Evolutionary conservation across 2,797 vertebrate species (phyloP).

Genomic region (Leptodactylus fallax): DNA sequence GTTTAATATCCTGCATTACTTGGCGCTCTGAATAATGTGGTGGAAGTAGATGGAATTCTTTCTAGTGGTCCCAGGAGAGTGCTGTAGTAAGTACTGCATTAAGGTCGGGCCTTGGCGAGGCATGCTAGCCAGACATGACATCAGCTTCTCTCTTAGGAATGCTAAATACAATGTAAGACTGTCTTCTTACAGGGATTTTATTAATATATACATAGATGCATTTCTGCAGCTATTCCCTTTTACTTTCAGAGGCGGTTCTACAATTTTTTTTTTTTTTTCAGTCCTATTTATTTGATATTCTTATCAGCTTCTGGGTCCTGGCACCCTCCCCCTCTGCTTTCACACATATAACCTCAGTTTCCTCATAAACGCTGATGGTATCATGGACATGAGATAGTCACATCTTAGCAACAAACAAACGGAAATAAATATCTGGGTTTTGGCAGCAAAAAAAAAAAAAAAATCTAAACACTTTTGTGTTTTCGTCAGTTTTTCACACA

Average conservation of each 20-base stretch:
- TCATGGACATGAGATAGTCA: slow-evolving; percentile 27
- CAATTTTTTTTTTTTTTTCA: neutral
- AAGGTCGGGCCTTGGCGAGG: neutral
- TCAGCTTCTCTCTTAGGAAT: slow-evolving; percentile 10
- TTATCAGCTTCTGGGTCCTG: neutral
- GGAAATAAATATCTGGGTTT: slow-evolving; percentile 1
- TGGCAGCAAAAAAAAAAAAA: neutral
- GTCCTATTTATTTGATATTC: neutral
- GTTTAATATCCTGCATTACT: neutral
- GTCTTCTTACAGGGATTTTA: neutral
- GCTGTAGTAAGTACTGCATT: neutral
- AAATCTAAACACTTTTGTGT: neutral
- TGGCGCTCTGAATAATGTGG: neutral
- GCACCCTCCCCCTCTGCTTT: neutral
- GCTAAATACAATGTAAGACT: neutral
- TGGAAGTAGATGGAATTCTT: neutral
- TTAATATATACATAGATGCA: neutral
- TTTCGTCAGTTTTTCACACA: neutral
- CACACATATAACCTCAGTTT: slow-evolving; percentile 33
- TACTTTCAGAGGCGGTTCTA: neutral
- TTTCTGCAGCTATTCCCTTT: neutral
- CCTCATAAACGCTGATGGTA: slow-evolving; percentile 21
- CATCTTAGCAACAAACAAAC: neutral
- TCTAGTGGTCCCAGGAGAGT: neutral
- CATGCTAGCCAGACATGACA: slow-evolving; percentile 12